Evolutionary conservation across 1,140 invertebrate genomes (phyloP).

Genomic region (Formica exsecta): DNA sequence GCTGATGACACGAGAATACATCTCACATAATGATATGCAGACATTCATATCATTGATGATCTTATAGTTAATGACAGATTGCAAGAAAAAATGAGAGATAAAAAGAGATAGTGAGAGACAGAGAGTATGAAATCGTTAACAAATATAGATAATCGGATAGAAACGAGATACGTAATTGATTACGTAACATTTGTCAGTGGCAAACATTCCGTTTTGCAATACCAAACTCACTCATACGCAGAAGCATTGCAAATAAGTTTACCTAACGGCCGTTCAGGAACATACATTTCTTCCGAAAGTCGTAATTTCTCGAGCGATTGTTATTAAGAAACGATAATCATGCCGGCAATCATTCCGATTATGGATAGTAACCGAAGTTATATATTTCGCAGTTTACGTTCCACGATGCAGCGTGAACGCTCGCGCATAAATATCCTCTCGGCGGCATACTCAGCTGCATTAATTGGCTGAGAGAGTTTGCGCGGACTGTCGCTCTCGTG

Average conservation of each 20-base stretch:
- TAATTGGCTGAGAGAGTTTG: conserved; percentile 20
- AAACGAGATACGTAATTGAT: conserved; percentile 22
- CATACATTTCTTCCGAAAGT: conserved; percentile 5
- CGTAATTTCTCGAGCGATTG: not conserved
- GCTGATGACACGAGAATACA: not conserved
- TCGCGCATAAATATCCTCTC: conserved; percentile 25
- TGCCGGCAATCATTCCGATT: conserved; percentile 24
- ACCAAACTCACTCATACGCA: not conserved
- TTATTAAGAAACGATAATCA: conserved; percentile 37
- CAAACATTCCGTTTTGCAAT: not conserved
- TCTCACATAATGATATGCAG: not conserved
- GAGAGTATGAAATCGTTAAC: conserved; percentile 17
- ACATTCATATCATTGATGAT: not conserved
- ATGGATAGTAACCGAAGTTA: not conserved
- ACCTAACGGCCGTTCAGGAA: not conserved
- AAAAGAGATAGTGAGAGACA: not conserved
- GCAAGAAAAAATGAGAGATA: not conserved
- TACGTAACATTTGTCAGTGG: conserved; percentile 13
- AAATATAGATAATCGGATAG: conserved; percentile 5
- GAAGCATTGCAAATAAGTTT: conserved; percentile 2
- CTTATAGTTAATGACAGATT: not conserved
- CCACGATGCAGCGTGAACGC: not conserved
- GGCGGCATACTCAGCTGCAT: not conserved
- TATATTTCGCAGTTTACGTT: conserved; percentile 8
- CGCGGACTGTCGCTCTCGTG: conserved; percentile 75